Conservation (phyloP, 2,113 vertebrate genomes). For the Craseonycteris thonglongyai region DNA sequence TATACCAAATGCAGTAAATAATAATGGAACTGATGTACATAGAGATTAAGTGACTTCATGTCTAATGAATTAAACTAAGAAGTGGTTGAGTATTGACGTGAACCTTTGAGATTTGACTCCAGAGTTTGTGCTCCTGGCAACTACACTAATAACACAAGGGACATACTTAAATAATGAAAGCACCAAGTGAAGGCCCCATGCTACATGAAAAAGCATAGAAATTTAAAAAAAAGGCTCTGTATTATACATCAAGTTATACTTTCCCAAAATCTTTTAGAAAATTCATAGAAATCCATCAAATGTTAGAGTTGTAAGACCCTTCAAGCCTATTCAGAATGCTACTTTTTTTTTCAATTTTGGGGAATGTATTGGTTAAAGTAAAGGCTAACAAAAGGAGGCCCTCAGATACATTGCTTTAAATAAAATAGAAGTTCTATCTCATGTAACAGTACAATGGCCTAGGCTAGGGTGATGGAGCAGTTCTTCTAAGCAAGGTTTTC, state of each 20-base stretch:
- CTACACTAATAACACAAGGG: not conserved
- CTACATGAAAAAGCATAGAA: not conserved
- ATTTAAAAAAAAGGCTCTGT: not conserved
- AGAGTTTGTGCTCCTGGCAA: not conserved
- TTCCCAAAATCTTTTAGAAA: not conserved
- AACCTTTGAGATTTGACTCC: not conserved
- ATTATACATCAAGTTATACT: not conserved
- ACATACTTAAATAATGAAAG: not conserved
- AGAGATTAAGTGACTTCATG: not conserved
- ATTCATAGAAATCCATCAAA: not conserved
- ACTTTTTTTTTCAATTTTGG: not conserved
- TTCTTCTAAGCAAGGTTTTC: not conserved
- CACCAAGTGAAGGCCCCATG: not conserved
- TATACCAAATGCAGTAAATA: too few species aligned
- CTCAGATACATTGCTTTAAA: not conserved
- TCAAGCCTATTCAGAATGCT: not conserved
- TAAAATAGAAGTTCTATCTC: not conserved
- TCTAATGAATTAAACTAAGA: not conserved
- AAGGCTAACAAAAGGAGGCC: not conserved
- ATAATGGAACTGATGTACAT: not conserved
- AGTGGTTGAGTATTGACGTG: not conserved
- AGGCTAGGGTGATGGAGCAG: not conserved
- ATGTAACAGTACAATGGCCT: not conserved
- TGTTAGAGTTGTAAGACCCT: not conserved
- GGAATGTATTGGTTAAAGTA: not conserved